Base-by-base conservation (phyloP, 2,888 invertebrate genomes). In the Catocala fraxini region DNA sequence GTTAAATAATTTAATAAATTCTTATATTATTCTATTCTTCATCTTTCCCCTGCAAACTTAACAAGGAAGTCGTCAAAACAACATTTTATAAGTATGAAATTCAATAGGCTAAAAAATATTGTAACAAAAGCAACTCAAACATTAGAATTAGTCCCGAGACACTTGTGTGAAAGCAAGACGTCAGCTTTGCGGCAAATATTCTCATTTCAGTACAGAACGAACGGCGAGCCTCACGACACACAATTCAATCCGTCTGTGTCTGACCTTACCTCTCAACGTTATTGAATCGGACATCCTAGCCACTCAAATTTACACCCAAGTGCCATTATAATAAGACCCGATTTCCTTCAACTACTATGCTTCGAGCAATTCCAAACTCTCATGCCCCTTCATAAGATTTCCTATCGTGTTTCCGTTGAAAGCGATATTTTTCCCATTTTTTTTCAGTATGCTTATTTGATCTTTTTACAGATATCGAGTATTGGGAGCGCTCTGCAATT, bases 191-290 rank as follows among this genome's bases (percentile, higher is more conserved):
- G 51, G 67, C 59, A 71, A 78, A 73, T 66, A 78, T 61, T 65
- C 69, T 66, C 76, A 62, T 75, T 78, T 60, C 59, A 59, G 56
- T 49, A 57, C 59, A 33, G 65, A 75, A 65, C 46, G 64, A 71
- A 73, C 68, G 52, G 56, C 67, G 67, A 78, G 73, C 79, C 69
- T 59, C 73, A 65, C 71, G 75, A 77, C 78, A 81, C 68, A 79
- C 82, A 80, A 82, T 82, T 81, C 79, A 79, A 83, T 80, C 80
- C 75, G 75, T 75, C 80, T 75, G 77, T 72, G 70, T 72, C 76
- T 71, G 73, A 71, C 77, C 75, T 73, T 63, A 63, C 70, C 68
- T 77, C 69, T 73, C 70, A 70, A 70, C 77, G 42, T 75, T 82
- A 86, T 86, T 84, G 81, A 84, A 84, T 85, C 81, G 76, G 58